Base-by-base conservation (phyloP, 2,888 invertebrate genomes). In the Drosophila pegasa region DNA sequence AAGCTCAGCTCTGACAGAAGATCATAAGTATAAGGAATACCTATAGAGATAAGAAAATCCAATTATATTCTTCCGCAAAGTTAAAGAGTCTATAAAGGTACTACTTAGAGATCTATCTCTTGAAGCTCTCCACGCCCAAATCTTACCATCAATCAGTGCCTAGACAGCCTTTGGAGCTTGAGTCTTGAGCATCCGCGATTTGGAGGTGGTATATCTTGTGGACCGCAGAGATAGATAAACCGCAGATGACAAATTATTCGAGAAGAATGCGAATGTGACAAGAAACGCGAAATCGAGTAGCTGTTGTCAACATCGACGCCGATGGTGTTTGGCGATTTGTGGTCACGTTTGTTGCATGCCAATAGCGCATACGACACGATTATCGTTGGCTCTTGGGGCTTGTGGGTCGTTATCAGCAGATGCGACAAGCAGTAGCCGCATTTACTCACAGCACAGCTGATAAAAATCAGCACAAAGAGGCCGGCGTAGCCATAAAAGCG, bases 321-420 rank as follows among this genome's bases (percentile, higher is more conserved):
- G 59, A 69, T 70, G 45, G 43, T 43, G 51, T 37, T 63, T 60
- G 27, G 27, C 47, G 52, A 63, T 50, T 65, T 51, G 63, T 25
- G 52, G 72, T 71, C 82, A 82, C 82, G 82, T 82, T 69, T 85
- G 63, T 33, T 62, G 78, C 75, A 80, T 87, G 72, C 85, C 85
- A 71, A 69, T 45, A 25, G 10, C 57, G 43, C 20, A 10, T n/a
- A 27, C 20, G 57, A 51, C 50, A 57, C 62, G 62, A 43, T 63
- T 72, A 77, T 54, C 57, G 38, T 40, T 22, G 10, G 43, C 22
- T 10, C 35, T 35, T 3, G 20, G 10, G 16, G 33, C 16, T 29
- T 8, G 20, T 54, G 52, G 8, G 52, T 3, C 65, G 45, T 73
- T 72, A 75, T 78, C 73, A 67, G 56, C 41, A 47, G 41, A 41